Evolutionary conservation across 2,797 vertebrate genomes (phyloP).

Genomic region (Ciconia nigra): DNA sequence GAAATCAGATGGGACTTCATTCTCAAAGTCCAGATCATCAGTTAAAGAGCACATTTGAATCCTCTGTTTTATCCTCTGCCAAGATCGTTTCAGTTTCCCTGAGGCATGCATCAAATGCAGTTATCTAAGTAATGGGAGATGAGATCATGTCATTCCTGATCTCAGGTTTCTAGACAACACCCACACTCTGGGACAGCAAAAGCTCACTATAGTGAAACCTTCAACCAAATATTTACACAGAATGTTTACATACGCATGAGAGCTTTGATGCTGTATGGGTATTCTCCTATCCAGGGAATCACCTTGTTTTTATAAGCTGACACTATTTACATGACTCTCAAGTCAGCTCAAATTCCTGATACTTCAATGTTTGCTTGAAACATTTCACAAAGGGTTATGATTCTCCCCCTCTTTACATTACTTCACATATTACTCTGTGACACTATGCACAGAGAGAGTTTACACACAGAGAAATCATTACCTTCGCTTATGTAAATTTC

Average conservation of each 20-base stretch:
- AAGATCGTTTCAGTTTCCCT: conserved; percentile 62
- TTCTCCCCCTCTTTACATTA: conserved; percentile 7
- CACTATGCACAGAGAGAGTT: background rate
- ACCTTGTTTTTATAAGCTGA: conserved; percentile 67
- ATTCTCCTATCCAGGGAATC: conserved; percentile 60
- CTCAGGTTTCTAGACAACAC: conserved; percentile 60
- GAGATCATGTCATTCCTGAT: conserved; percentile 66
- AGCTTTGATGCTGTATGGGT: background rate
- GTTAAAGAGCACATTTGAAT: conserved; percentile 63
- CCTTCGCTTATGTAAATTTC: background rate
- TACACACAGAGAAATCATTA: conserved; percentile 38
- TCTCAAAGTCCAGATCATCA: conserved; percentile 62
- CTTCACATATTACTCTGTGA: conserved; percentile 8
- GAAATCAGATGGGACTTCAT: conserved; percentile 61
- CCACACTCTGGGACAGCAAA: conserved; percentile 53
- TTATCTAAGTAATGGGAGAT: conserved; percentile 64
- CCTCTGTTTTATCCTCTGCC: conserved; percentile 56
- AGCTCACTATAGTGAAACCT: conserved; percentile 44
- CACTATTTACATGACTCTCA: conserved; percentile 66
- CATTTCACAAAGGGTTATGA: conserved; percentile 37
- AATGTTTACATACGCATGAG: conserved; percentile 56
- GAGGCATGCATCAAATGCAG: conserved; percentile 57
- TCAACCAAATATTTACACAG: conserved; percentile 63
- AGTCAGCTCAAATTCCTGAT: conserved; percentile 59
- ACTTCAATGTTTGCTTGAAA: conserved; percentile 59